Base-by-base conservation (phyloP, 2,888 invertebrate genomes). In the Drosophila borealis region DNA sequence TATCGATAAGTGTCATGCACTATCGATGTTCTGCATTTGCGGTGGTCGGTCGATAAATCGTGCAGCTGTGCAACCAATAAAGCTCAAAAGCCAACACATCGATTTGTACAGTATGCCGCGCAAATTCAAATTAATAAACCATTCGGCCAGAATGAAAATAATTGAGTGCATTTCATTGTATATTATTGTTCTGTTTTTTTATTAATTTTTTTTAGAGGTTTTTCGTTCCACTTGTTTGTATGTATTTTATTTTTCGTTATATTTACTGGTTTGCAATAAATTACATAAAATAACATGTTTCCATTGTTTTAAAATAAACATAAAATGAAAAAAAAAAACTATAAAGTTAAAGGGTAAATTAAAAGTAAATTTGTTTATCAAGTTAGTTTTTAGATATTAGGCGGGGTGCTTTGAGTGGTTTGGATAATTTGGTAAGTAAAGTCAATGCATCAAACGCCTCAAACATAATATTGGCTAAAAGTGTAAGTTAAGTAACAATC, bases 161-260 rank as follows among this genome's bases (percentile, higher is more conserved):
- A 36, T 5, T 9, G 42, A 36, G 3, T 11, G 2, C 9, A 29
- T 34, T 42, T 55, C 4, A 81, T 76, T 81, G 74, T 86, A 74
- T 86, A 81, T 86, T 82, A 86, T 86, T 83, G 80, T 85, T 85
- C 72, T 74, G 69, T 76, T 86, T 79, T 79, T 85, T 82, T 74
- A 80, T 83, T 84, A 64, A 21, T 65, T 73, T 80, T 64, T 61
- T 81, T 67, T 66, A 67, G 59, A 61, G 63, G 73, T 65, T 72
- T 74, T 71, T 77, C 72, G 67, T 78, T 81, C 75, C 81, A 84
- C 69, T 75, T 77, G 74, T 79, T 74, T 80, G 62, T 74, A 56
- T 83, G 70, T 84, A 65, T 79, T 81, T 76, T 77, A 70, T 67
- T 78, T 80, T 72, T 79, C 64, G 73, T 71, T 83, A 69, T 81